These are phyloP conservation scores for Cinclus cinclus DNA, from an alignment of 2,113 vertebrate genomes.

Conservation along the genomic window DNA sequence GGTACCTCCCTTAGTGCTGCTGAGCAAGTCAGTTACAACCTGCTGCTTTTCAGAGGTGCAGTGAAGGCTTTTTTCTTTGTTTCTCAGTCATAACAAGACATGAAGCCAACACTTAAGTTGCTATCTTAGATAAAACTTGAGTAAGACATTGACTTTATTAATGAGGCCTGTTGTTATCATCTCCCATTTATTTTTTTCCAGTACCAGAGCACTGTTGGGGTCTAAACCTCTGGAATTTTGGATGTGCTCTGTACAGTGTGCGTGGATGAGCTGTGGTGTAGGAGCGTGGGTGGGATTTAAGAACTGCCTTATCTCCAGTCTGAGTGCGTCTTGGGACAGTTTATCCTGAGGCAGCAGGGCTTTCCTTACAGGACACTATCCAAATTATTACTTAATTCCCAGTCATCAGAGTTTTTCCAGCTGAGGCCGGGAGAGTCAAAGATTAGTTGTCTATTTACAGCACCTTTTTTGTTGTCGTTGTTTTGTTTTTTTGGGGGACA, in stretches of 20 bases:
- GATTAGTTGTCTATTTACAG: not conserved
- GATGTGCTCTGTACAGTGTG: not conserved
- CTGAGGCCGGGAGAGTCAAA: not conserved
- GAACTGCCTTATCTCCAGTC: not conserved
- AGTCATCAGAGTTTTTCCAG: not conserved
- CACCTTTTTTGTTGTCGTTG: too few species aligned
- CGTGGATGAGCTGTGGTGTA: fast-evolving
- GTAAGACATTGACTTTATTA: not conserved
- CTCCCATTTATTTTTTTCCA: not conserved
- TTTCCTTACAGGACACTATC: not conserved
- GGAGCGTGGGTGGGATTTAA: fast-evolving
- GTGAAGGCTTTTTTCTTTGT: not conserved
- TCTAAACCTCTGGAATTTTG: not conserved
- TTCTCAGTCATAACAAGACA: not conserved
- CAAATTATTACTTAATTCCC: not conserved
- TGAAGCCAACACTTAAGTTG: not conserved
- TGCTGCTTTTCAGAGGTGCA: not conserved
- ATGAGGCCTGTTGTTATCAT: not conserved
- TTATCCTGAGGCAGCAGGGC: not conserved
- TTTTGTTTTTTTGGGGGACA: not conserved
- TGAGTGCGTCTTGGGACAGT: fast-evolving
- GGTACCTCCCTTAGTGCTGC: not conserved
- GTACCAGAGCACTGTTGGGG: too few species aligned
- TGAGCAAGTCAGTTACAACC: not conserved
- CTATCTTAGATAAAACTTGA: not conserved